Conservation (phyloP, 2,113 vertebrate species). For the Poicephalus gulielmi region DNA sequence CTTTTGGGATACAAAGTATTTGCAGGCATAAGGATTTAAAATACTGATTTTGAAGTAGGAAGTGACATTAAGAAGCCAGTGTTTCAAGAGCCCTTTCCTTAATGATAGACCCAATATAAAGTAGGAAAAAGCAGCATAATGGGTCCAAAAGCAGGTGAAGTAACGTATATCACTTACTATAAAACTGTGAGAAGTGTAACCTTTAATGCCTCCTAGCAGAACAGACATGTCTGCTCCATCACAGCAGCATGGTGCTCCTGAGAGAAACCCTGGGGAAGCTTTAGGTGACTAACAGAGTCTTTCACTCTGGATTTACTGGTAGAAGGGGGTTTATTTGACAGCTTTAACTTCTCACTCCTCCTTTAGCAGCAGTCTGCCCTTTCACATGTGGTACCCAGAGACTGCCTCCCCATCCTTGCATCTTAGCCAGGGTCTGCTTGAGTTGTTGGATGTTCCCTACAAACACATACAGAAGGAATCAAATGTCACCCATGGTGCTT, state of each 20-base stretch:
- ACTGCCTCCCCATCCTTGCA: not conserved
- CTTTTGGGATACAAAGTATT: not conserved
- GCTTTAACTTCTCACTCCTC: not conserved
- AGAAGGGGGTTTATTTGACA: not conserved
- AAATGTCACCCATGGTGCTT: accelerated
- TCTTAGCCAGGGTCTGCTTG: not conserved
- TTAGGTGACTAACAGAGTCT: not conserved
- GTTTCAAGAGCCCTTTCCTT: not conserved
- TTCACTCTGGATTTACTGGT: not conserved
- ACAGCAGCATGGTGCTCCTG: not conserved
- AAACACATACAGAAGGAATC: not conserved
- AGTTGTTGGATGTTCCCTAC: not conserved
- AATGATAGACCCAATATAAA: not conserved
- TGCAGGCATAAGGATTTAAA: not conserved
- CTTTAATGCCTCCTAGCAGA: not conserved
- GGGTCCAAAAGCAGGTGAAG: not conserved
- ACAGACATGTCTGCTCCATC: not conserved
- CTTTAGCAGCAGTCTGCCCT: not conserved
- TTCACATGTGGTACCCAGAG: not conserved
- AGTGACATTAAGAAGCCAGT: not conserved
- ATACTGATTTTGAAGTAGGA: not conserved
- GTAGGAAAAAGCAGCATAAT: not conserved
- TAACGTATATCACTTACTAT: not conserved
- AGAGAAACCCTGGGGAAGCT: not conserved
- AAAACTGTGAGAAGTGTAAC: not conserved